Conservation (phyloP, 2,113 vertebrate species). For the Sebastes fasciatus region DNA sequence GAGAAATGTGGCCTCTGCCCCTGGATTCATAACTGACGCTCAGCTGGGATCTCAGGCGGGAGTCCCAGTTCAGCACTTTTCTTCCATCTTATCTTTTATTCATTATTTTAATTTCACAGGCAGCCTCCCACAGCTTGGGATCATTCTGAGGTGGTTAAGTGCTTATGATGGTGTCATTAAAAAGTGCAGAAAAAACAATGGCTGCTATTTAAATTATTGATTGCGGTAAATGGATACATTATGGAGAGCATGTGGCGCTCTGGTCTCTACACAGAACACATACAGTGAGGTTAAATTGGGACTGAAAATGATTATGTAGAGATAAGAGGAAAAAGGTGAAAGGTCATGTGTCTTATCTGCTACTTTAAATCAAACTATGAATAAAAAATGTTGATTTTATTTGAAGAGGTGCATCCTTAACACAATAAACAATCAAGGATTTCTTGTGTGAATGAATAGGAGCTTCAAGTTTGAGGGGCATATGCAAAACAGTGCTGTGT, state of each 20-base stretch:
- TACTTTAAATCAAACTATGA: conserved; percentile 8
- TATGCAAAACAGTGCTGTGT: conserved; percentile 55
- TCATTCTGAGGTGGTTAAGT: conserved; percentile 56
- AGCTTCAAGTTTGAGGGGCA: conserved; percentile 54
- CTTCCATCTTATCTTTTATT: conserved; percentile 78
- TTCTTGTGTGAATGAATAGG: conserved; percentile 45
- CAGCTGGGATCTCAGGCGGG: conserved; percentile 28
- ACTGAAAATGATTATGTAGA: not conserved
- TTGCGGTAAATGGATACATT: conserved; percentile 37
- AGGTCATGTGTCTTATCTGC: not conserved
- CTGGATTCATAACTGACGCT: conserved; percentile 56
- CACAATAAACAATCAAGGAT: conserved; percentile 50
- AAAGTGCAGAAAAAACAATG: conserved; percentile 54
- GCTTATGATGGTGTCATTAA: conserved; percentile 66
- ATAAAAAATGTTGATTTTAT: conserved; percentile 11
- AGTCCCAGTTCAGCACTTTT: conserved; percentile 66
- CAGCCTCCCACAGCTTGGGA: conserved; percentile 34
- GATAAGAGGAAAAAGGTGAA: not conserved
- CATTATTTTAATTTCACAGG: conserved; percentile 72
- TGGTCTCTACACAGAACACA: not conserved
- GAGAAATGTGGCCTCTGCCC: conserved; percentile 49
- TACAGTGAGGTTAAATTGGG: conserved; percentile 3
- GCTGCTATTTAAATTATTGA: conserved; percentile 71
- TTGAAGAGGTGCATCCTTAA: conserved; percentile 30
- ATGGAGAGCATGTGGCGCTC: not conserved